Evolutionary conservation across 2,113 vertebrate genomes (phyloP), one percentile per base, ranked within the genome.

Genomic region (Pandion haliaetus): DNA sequence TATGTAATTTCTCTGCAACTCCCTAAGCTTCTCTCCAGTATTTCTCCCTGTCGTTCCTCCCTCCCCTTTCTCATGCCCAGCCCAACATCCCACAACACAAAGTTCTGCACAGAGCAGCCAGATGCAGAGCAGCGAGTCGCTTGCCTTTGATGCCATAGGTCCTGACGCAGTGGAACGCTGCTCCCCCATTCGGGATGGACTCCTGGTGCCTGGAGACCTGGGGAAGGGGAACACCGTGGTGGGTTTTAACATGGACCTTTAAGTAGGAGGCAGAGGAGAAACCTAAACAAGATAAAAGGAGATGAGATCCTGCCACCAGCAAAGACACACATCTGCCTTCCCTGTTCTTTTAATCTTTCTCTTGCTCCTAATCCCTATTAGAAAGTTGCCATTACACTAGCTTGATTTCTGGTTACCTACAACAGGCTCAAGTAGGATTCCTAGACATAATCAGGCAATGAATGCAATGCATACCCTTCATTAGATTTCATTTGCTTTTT

Each of bases 231-330:
- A 99, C 98, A 99, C 99, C 99, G 98, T 99, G 99, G 99, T 99
- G 99, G 98, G 99, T 99, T 99, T 99, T 99, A 99, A 99, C 99
- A 98, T 99, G 99, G 99, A 99, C 99, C 99, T 99, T 99, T 99
- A 99, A 99, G 99, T 99, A 99, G 99, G 99, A 99, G 97, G 99
- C 99, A 98, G 99, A 99, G 98, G 99, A 99, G 99, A 99, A 99
- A 99, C 99, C 99, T 99, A 99, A 98, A 99, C 98, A 98, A 98
- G 98, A 99, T 98, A 99, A 99, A 99, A 99, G 98, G 98, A 99
- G 98, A 99, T 99, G 98, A 99, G 98, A 98, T 97, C 98, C 98
- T 98, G 96, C 97, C 93, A 98, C 97, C 98, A 97, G 97, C 98
- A 97, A 97, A 97, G 95, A 98, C 97, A 97, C 83, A 90, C 86